A percentile compares a stretch with the other conserved stretches of the same genome.
Evolutionary conservation across 2,797 vertebrate species (phyloP).

Genomic region (Sebastes oblongus): DNA sequence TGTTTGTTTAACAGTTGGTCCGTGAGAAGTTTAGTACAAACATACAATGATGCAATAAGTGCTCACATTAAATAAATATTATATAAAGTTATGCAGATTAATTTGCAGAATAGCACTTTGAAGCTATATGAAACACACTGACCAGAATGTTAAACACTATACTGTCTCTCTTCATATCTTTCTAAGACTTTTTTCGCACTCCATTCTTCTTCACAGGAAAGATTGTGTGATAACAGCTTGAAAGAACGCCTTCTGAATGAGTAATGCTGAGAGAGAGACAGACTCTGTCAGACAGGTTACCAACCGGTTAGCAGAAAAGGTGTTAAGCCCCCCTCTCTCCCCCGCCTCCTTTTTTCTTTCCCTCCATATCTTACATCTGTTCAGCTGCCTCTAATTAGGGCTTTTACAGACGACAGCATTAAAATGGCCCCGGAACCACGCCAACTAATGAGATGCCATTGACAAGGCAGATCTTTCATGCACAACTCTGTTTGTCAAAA

Average conservation of each 20-base stretch:
- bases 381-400: conserved; percentile 73
- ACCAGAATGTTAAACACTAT: conserved; percentile 9
- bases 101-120: not conserved
- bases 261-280: conserved; percentile 27
- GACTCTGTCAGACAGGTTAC: conserved; percentile 32
- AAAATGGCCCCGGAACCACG: conserved; percentile 55
- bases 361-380: conserved; percentile 45
- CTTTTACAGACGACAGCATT: conserved; percentile 60
- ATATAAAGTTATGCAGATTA: not conserved
- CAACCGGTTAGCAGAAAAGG: conserved; percentile 42
- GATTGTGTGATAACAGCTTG: conserved; percentile 24
- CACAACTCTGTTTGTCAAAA: conserved; percentile 52
- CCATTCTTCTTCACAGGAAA: conserved; percentile 14
- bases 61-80: not conserved
- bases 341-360: not conserved
- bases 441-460: conserved; percentile 70
- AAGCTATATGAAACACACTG: not conserved
- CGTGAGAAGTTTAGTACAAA: not conserved
- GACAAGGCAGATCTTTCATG: conserved; percentile 68
- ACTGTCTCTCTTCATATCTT: not conserved
- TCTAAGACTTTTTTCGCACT: not conserved
- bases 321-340: conserved; percentile 7
- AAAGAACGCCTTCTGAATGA: conserved; percentile 27
- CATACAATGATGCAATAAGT: not conserved
- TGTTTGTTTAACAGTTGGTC: not conserved